Percentiles rank a stretch among this genome's conserved stretches.
phyloP scores from a whole-genome alignment of 2,113 vertebrate species.

The Thalassarche chlororhynchos region DNA sequence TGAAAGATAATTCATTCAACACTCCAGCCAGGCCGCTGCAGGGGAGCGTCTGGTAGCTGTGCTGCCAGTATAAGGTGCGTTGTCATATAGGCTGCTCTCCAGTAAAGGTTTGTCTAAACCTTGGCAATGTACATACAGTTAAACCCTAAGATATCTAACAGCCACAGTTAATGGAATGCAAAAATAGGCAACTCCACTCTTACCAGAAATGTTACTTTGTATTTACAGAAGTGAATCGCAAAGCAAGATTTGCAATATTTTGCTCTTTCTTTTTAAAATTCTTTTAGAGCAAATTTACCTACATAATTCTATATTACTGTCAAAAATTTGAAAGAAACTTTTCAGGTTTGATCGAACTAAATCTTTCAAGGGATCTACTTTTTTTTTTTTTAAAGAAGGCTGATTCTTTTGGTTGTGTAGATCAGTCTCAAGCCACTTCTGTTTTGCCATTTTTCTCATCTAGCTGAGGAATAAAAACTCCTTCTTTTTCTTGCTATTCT shows the following conservation, averaged over 20 bases:
- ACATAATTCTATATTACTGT: background rate
- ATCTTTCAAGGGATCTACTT: background rate
- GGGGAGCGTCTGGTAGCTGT: background rate
- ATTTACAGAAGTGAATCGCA: background rate
- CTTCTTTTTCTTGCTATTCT: background rate
- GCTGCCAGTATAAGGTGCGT: background rate
- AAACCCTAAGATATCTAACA: background rate
- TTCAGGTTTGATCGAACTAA: background rate
- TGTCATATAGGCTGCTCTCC: background rate
- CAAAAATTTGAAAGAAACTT: background rate
- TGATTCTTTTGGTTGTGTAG: background rate
- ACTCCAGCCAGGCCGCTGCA: background rate
- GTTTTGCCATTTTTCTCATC: background rate
- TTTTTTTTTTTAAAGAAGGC: background rate
- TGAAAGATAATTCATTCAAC: conserved; percentile 21
- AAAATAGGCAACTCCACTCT: background rate
- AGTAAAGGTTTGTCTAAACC: background rate
- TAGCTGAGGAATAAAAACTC: background rate
- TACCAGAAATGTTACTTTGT: background rate
- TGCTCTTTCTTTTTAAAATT: background rate
- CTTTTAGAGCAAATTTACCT: background rate
- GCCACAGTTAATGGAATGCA: background rate
- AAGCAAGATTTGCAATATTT: background rate
- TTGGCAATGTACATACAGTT: background rate
- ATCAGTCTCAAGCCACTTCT: background rate